Evolutionary conservation across 2,797 vertebrate genomes (phyloP), one percentile per base, ranked within the genome.

Genomic region (Neopelma chrysocephalum): DNA sequence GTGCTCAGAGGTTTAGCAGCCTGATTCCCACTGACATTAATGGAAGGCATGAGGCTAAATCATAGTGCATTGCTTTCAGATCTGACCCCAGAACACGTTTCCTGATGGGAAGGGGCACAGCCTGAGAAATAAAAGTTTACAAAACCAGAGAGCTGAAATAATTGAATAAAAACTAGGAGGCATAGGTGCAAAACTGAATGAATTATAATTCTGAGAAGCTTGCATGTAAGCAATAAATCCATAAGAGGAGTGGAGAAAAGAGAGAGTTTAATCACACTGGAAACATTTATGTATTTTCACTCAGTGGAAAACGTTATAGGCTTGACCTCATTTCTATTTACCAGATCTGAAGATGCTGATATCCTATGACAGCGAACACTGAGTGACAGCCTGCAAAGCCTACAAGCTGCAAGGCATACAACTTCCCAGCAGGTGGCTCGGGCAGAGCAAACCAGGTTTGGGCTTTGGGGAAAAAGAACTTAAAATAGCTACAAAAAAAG

Each of bases 111-210:
- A 93, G 45, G 89, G 88, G 89, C 66, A 90, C 29, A 88, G 81
- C 68, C 61, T 76, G 70, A 93, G 72, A 97, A 94, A 96, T 70
- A 73, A 85, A 96, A 96, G 78, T 95, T 97, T 91, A 82, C 65
- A 83, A 75, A 96, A 62, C 34, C 72, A 77, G 62, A 88, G 58
- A 89, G 66, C 56, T 92, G 89, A 89, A 95, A 73, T 89, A 94
- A 93, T 56, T 73, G 83, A 73, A 88, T 93, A 93, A 96, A 84
- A 95, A 88, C 27, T 40, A 57, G 51, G 57, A 83, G 40, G 53
- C 60, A 88, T 19, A 89, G 66, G 70, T 92, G 56, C 90, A 90
- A 94, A 96, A 87, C 61, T 32, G 84, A 93, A 66, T 8, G 34
- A 94, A 89, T 93, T 93, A 82, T 17, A 34, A 70, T 71, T 95